Base-by-base conservation (phyloP, 2,113 vertebrate species). In the Camarhynchus parvulus region DNA sequence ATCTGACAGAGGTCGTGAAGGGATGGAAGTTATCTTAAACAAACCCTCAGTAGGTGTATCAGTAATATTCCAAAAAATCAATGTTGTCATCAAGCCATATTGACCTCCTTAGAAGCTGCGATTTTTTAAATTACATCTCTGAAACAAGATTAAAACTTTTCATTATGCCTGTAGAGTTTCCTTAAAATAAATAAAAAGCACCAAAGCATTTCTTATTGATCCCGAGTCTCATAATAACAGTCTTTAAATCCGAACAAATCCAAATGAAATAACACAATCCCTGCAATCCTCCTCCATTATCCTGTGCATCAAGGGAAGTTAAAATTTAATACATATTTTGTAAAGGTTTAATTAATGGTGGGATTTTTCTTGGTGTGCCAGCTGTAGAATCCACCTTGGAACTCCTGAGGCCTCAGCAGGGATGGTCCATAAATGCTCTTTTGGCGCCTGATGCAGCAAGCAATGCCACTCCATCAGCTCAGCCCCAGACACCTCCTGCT, bases 1-100 rank as follows among this genome's bases (percentile, higher is more conserved):
- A 90, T 68, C 67, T 63, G 73, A 59, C 61, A 92, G 6, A 27
- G 56, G 41, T 92, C 59, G 86, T 94, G 72, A 91, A 70, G 75
- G 76, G 59, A 53, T 61, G 53, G 81, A 94, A 94, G 64, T 72
- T 56, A 66, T 52, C 94, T 90, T 94, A 10, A 49, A 53, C 92
- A 94, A 89, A 7, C 1, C 28, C 19, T 79, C 88, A 49, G 64
- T 77, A 39, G 80, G 70, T 64, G 42, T 63, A 90, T 95, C 87
- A 89, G 83, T 96, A 96, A 97, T 94, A 92, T 89, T 89, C 76
- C 27, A 77, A 67, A 67, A 97, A 97, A 97, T 96, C 94, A 91
- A 87, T 98, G 89, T 50, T 83, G 44, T 89, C 85, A 93, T 77
- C 58, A 76, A 80, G 66, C 30, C 16, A 42, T 62, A 95, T 81